Base-by-base conservation (phyloP, 2,113 vertebrate species). In the Chamaetylas fuelleborni region DNA sequence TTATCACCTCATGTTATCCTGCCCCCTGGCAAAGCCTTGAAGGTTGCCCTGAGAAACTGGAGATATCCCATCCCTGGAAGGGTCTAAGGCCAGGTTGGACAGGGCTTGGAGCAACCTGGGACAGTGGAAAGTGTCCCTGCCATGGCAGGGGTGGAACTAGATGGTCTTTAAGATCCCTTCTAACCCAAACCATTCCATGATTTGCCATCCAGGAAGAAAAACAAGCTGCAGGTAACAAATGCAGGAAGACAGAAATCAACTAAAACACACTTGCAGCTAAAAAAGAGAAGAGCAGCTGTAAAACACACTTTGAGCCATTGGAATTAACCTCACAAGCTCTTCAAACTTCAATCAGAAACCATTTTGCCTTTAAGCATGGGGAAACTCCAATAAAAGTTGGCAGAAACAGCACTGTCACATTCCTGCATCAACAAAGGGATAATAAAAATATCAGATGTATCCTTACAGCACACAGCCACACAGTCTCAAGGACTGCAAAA, bases 391-490 rank as follows among this genome's bases (percentile, higher is more conserved):
- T 67, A 57, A 60, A 72, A 94, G 60, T 81, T 64, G 60, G 57
- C 76, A 92, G 48, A 78, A 83, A 67, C 45, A 72, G 51, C 62
- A 19, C 0, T 64, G 86, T 78, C 61, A 51, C 83, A 78, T 74
- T 86, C 85, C 83, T 79, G 65, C 72, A 62, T 16, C 70, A 62
- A 69, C 62, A 76, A 81, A 84, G 85, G 65, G 80, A 71, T 86
- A 96, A 86, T 67, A 88, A 93, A 93, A 89, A 36, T 31, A 92
- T 90, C 88, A 80, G 72, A 57, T 88, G 88, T 51, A 62, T 77
- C 65, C 72, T 61, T 60, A 34, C 42, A 53, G 48, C 53, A 53
- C 66, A 53, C 36, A 89, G 50, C 54, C 18, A 43, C 61, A 34
- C 66, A 6, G 43, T 84, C 73, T 51, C 25, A 91, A 88, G 80